Conservation (phyloP, 2,888 invertebrate genomes). For the Ashinkailepas kermadecensis region DNA sequence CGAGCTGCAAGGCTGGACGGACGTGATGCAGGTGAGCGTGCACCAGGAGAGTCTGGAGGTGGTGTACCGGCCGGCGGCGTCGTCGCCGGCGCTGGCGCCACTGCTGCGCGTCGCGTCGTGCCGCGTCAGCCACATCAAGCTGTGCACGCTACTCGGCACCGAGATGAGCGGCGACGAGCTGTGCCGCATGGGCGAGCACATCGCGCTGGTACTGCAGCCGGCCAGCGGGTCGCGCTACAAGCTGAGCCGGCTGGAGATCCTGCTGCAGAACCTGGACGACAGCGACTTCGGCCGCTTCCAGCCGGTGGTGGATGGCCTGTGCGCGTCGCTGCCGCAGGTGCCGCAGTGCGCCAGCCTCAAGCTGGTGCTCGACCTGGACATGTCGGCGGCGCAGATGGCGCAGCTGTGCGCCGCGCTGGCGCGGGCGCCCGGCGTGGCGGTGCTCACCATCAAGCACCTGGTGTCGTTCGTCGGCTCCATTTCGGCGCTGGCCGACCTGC, state of each 20-base stretch:
- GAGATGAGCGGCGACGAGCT: conserved; percentile 50
- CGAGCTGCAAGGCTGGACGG: conserved; percentile 5
- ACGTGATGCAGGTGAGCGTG: background rate
- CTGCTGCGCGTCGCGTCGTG: background rate
- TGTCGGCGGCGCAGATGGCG: conserved; percentile 43
- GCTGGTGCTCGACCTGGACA: conserved; percentile 49
- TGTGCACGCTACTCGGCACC: conserved; percentile 45
- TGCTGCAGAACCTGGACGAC: conserved; percentile 50
- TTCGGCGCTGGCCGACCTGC: conserved; percentile 47
- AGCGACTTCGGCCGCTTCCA: conserved; percentile 49
- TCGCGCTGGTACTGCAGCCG: conserved; percentile 43
- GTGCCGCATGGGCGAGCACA: conserved; percentile 45
- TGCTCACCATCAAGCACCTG: conserved; percentile 50
- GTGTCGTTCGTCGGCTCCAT: conserved; percentile 41
- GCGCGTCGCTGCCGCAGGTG: conserved; percentile 36
- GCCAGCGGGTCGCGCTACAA: conserved; percentile 33
- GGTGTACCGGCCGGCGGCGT: background rate
- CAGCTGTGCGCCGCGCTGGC: conserved; percentile 49
- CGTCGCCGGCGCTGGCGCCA: background rate
- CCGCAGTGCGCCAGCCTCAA: conserved; percentile 43
- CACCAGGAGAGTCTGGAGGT: conserved; percentile 16
- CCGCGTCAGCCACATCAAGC: background rate
- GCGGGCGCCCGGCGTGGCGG: conserved; percentile 47
- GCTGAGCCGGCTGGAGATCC: conserved; percentile 49
- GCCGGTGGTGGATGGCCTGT: conserved; percentile 50